Base-by-base conservation (phyloP, 2,888 invertebrate species). In the Xanthorhoe spadicearia region DNA sequence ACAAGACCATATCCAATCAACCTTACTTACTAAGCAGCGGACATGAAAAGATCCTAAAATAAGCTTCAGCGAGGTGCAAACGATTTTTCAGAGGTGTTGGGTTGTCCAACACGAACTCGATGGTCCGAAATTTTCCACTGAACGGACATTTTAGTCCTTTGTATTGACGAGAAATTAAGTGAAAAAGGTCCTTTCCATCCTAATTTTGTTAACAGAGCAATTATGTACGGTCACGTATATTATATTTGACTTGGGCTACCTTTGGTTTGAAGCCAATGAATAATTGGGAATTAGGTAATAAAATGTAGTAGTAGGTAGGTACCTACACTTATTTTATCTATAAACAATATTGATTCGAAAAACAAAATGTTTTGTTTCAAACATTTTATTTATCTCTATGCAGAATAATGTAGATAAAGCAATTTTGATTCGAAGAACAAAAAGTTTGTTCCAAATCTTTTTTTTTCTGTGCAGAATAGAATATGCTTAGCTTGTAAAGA, bases 111-210 rank as follows among this genome's bases (percentile, higher is more conserved):
- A 82, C 85, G 87, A 85, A 91, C 86, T 89, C 89, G 89, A 82
- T 89, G 90, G 90, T 85, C 90, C 91, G 88, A 81, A 89, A 92
- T 91, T 93, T 93, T 92, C 93, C 92, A 92, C 90, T 89, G 88
- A 88, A 85, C 87, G 90, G 90, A 82, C 86, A 83, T 87, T 83
- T 86, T 86, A 86, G 83, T 89, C 89, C 90, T 91, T 87, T 89
- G 90, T 89, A 89, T 89, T 87, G 88, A 84, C 85, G 86, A 88
- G 81, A 88, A 88, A 89, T 89, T 89, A 85, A 83, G 87, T 86
- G 83, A 87, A 86, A 87, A 87, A 86, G 85, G 85, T 87, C 87
- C 86, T 87, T 86, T 62, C 59, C 59, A 62, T 62, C 66, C 66
- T 62, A 66, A 66, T 66, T 66, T 84, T 83, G 83, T 82, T 81